Evolutionary conservation across 1,140 invertebrate species (phyloP).

Genomic region (Idris sp.): DNA sequence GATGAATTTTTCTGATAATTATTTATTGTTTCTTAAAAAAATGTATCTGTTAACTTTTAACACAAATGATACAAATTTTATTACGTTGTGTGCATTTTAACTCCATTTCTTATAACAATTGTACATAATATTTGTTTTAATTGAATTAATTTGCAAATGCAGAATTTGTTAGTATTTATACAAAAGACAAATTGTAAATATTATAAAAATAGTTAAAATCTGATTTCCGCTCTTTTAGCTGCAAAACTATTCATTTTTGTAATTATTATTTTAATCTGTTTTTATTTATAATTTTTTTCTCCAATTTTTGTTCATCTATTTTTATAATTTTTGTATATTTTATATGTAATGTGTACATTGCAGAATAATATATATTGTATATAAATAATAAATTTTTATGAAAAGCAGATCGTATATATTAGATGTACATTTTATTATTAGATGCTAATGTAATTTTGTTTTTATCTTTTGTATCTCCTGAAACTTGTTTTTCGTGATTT

Average conservation of each 20-base stretch:
- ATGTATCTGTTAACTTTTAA: too few relatives aligned
- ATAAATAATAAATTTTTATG: slow-evolving; percentile 53
- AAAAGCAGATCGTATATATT: slow-evolving; percentile 22
- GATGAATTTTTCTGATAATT: too few relatives aligned
- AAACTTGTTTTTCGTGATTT: slow-evolving; percentile 25
- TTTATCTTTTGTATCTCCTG: too few relatives aligned
- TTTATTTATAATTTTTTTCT: neutral
- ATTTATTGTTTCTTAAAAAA: too few relatives aligned
- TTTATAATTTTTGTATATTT: slow-evolving; percentile 46
- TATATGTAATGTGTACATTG: slow-evolving; percentile 45
- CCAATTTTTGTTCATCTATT: slow-evolving; percentile 12
- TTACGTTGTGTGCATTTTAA: neutral
- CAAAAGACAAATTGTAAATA: slow-evolving; percentile 24
- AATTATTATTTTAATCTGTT: neutral
- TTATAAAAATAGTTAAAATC: slow-evolving; percentile 12
- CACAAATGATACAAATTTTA: too few relatives aligned
- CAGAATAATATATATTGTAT: slow-evolving; percentile 51
- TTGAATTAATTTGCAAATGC: neutral
- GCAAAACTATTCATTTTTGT: neutral
- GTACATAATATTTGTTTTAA: slow-evolving; percentile 20
- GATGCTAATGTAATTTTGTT: neutral
- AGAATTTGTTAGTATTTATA: slow-evolving; percentile 16
- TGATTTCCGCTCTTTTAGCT: slow-evolving; percentile 7
- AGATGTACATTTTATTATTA: slow-evolving; percentile 46
- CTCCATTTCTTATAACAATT: slow-evolving; percentile 1